Base-by-base conservation (phyloP, 2,113 vertebrate genomes). In the Sebastes fasciatus region DNA sequence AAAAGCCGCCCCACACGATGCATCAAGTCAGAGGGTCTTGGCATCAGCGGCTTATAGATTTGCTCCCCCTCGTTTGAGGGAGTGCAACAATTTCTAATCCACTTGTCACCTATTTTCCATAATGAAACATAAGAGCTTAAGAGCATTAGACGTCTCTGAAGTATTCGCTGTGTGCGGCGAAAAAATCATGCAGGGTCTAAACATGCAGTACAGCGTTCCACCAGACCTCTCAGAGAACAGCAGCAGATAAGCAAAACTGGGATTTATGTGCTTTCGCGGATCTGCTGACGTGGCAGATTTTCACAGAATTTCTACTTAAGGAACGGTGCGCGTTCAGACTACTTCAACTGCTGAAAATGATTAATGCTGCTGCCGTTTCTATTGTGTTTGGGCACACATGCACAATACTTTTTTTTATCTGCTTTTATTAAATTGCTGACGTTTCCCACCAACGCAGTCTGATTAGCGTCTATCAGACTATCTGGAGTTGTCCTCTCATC, bases 81-180 rank as follows among this genome's bases (percentile, higher is more conserved):
- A 83, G 2, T n/a, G 65, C 11, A 3, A 79, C 43, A 58, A 77
- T 78, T 85, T 58, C 74, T 88, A 83, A 89, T 85, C 84, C 11
- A 78, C 70, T 81, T 82, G 43, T 70, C 67, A 77, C 71, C 77
- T 34, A 40, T 73, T 88, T 74, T 74, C 43, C 68, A 51, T 43
- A 76, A 72, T 66, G 49, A 86, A 85, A 65, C 45, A 49, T 23
- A 77, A 77, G 65, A 81, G 74, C 66, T 67, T 63, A 81, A 84
- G 77, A 85, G 86, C 66, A 82, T 85, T 77, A 87, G 9, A 49
- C 4, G 26, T 63, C n/a, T 67, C n/a, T 49, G 17, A 86, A 82
- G 73, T 17, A 65, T 76, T 71, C 5, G 64, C 74, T 62, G 79
- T 63, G 79, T 61, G 72, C 8, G 5, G 83, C 57, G 17, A 16